phyloP scores from a whole-genome alignment of 2,797 vertebrate species.

The Sciurus vulgaris region DNA sequence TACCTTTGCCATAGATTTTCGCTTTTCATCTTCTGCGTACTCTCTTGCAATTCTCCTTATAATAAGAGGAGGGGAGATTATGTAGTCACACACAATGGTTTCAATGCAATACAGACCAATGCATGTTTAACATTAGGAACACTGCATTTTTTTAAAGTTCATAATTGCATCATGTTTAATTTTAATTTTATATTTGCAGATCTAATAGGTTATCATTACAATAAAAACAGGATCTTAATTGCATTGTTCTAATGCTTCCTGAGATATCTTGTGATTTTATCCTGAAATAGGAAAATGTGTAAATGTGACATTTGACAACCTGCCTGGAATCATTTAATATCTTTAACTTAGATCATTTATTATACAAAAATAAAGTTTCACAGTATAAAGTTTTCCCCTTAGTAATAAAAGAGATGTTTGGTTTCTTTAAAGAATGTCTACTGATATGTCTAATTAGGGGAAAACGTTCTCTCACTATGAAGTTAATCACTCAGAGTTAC shows the following conservation, averaged over 20 bases:
- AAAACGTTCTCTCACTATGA: neutral
- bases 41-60: slow-evolving; percentile 74
- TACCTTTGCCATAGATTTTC: slow-evolving; percentile 89
- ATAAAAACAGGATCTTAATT: slow-evolving; percentile 62
- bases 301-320: neutral
- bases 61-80: slow-evolving; percentile 79
- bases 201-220: slow-evolving; percentile 69
- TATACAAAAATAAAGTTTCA: neutral
- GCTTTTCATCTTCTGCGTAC: slow-evolving; percentile 86
- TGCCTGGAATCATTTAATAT: neutral
- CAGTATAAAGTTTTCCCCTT: neutral
- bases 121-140: slow-evolving; percentile 78
- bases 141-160: slow-evolving; percentile 79
- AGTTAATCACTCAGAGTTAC: neutral
- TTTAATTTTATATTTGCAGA: slow-evolving; percentile 78
- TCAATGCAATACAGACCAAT: slow-evolving; percentile 76
- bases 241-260: neutral
- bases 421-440: neutral
- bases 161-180: slow-evolving; percentile 72
- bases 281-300: neutral
- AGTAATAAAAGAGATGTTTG: neutral
- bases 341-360: neutral
- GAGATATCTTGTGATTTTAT: neutral
- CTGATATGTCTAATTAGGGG: neutral
- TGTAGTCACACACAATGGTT: slow-evolving; percentile 80